phyloP scores from a whole-genome alignment of 1,140 invertebrate species.

The Globodera ellingtonae region DNA sequence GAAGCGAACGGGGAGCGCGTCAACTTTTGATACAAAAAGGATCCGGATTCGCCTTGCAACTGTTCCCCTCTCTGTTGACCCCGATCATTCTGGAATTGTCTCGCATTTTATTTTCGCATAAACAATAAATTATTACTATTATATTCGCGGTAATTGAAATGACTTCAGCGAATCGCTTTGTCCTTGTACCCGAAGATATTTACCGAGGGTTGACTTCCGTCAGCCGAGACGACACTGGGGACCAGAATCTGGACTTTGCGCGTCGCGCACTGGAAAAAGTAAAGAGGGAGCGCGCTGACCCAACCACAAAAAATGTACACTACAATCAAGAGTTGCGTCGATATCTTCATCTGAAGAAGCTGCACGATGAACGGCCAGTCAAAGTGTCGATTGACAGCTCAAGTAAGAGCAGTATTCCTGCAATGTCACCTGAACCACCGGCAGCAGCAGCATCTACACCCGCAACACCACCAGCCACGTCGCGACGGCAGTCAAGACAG shows the following conservation, averaged over 20 bases:
- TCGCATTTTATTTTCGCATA: background rate
- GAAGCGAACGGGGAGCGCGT: slow-evolving; percentile 1
- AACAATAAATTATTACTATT: no score
- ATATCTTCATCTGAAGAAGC: slow-evolving; percentile 7
- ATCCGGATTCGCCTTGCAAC: background rate
- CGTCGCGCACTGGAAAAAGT: background rate
- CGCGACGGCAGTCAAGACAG: background rate
- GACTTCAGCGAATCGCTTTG: slow-evolving; percentile 5
- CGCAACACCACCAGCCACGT: background rate
- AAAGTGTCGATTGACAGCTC: slow-evolving; percentile 9
- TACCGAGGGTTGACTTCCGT: slow-evolving; percentile 9
- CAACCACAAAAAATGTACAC: background rate
- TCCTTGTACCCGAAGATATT: slow-evolving; percentile 35
- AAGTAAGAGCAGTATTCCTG: no score
- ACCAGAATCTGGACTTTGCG: slow-evolving; percentile 5
- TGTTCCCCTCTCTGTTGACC: slow-evolving; percentile 15
- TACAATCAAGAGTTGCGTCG: slow-evolving; percentile 20
- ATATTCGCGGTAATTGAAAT: background rate
- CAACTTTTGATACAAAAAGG: slow-evolving; percentile 12
- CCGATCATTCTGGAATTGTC: slow-evolving; percentile 14
- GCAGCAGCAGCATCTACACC: no score
- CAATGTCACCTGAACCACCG: no score
- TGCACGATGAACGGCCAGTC: slow-evolving; percentile 8
- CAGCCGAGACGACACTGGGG: background rate
- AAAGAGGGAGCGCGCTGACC: background rate